Evolutionary conservation across 2,113 vertebrate species (phyloP).

Genomic region (Rafetus swinhoei): DNA sequence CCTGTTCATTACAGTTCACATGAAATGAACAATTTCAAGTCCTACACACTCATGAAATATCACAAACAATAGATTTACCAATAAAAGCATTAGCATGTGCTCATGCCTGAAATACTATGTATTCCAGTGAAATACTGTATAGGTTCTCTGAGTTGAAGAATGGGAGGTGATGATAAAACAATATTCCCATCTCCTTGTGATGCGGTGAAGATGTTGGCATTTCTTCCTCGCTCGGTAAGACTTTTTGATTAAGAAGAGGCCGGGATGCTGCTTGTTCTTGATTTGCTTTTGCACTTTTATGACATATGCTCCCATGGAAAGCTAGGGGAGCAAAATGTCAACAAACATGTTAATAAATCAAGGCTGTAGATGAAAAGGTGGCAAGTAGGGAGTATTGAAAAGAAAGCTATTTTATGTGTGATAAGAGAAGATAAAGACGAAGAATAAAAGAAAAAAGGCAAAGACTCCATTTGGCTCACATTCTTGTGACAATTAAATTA

Average conservation of each 20-base stretch:
- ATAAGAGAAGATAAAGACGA: not conserved
- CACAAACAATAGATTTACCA: not conserved
- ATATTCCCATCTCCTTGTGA: not conserved
- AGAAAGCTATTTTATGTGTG: not conserved
- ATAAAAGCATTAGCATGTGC: not conserved
- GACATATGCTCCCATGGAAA: not conserved
- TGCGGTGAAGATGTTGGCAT: not conserved
- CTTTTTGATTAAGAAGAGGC: not conserved
- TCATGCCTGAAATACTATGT: not conserved
- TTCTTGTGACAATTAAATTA: not conserved
- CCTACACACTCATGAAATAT: constrained; percentile 38
- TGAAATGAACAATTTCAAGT: constrained; percentile 55
- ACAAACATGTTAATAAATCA: not conserved
- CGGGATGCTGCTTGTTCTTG: not conserved
- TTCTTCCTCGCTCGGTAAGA: not conserved
- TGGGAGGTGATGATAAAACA: not conserved
- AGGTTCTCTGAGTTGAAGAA: not conserved
- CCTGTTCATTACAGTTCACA: constrained; percentile 52
- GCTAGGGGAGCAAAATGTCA: not conserved
- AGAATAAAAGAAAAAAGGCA: not conserved
- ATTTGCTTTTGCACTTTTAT: not conserved
- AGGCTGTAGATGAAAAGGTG: not conserved
- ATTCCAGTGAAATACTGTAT: not conserved
- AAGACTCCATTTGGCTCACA: not conserved
- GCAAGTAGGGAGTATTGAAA: not conserved